phyloP scores from a whole-genome alignment of 2,113 vertebrate species.

The Mustela lutreola region DNA sequence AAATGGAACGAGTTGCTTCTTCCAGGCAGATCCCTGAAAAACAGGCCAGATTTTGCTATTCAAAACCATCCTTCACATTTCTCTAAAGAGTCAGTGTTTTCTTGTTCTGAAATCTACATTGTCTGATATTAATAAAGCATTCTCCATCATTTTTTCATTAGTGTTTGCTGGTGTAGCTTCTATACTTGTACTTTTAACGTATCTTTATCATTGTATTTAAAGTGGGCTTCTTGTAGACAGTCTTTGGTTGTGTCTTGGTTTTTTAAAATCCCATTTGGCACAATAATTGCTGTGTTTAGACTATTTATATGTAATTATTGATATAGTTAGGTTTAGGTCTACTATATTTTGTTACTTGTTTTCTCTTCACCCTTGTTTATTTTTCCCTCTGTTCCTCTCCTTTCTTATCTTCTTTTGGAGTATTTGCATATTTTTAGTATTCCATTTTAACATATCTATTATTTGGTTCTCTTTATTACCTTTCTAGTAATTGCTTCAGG shows the following conservation, averaged over 20 bases:
- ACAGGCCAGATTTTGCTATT: background rate
- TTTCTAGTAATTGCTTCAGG: background rate
- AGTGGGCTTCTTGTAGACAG: background rate
- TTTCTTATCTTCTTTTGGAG: background rate
- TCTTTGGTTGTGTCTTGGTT: background rate
- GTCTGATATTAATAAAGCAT: background rate
- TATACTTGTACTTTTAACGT: background rate
- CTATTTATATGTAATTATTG: background rate
- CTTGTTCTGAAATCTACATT: slow-evolving; percentile 25
- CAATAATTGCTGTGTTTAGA: background rate
- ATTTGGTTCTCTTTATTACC: background rate
- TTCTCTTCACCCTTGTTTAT: background rate
- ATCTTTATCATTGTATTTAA: background rate
- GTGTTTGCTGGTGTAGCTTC: background rate
- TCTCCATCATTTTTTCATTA: background rate
- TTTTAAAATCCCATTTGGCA: background rate
- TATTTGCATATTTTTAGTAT: background rate
- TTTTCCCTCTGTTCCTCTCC: background rate
- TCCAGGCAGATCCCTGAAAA: slow-evolving; percentile 15
- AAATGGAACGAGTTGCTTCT: background rate
- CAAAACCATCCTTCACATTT: background rate
- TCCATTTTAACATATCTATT: background rate
- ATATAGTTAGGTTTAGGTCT: background rate
- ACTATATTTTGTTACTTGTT: background rate
- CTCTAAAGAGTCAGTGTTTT: background rate